phyloP scores from a whole-genome alignment of 2,888 invertebrate species.

The Osedax fenrisi region DNA sequence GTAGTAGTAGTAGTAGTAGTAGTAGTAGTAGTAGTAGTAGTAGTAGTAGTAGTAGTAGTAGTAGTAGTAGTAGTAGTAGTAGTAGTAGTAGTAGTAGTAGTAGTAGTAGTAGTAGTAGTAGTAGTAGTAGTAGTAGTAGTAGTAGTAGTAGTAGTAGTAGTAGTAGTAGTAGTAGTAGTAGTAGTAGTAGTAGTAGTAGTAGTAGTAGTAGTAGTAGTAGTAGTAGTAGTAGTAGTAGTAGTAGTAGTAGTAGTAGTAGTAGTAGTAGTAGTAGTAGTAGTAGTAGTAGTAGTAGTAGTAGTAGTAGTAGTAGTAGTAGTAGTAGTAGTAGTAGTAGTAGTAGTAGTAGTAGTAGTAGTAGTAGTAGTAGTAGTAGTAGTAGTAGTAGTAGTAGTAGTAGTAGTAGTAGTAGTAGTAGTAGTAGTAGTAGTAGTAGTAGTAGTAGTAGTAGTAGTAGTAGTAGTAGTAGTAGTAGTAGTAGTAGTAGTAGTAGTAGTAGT shows the following conservation, averaged over 20 bases:
- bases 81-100: neutral
- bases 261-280: neutral
- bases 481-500: neutral
- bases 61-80: neutral
- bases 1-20: neutral
- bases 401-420: slow-evolving; percentile 16
- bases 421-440: slow-evolving; percentile 26
- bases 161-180: neutral
- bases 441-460: neutral
- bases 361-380: neutral
- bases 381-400: slow-evolving; percentile 8
- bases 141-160: neutral
- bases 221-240: neutral
- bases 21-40: neutral
- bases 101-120: neutral
- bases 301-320: slow-evolving; percentile 1
- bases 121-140: neutral
- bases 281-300: neutral
- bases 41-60: neutral
- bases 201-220: neutral
- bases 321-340: too few relatives aligned
- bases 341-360: neutral
- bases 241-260: neutral
- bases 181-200: slow-evolving; percentile 3
- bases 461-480: neutral